Evolutionary conservation across 2,888 invertebrate species (phyloP), one percentile per base, ranked within the genome.

Genomic region (Pantelozetes paolii): DNA sequence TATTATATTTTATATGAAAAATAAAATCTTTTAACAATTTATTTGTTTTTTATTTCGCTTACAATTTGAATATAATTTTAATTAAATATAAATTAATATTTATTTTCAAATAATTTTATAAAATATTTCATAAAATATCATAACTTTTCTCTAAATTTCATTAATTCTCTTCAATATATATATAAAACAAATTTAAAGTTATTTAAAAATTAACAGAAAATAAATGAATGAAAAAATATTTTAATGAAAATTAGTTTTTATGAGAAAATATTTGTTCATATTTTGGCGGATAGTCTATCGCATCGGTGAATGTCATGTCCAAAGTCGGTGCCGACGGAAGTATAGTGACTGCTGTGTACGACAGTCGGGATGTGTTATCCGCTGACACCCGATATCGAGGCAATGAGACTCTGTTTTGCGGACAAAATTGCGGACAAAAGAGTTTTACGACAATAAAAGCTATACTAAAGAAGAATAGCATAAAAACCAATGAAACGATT

Each of bases 361-460:
- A 36, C 5, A 64, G 64, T 36, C 64, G 18, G 20, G 64, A 64
- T 64, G 64, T 64, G 23, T 64, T 64, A n/a, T 64, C 64, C 1
- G 32, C 13, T 2, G 64, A 11, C 36, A 64, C 32, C 23, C 64
- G 64, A 64, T 64, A 64, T 36, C 64, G 8, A 1, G 64, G 64
- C 2, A 64, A 18, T 3, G 59, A 28, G 15, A 59, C 28, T 30
- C 64, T 32, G n/a, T 64, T 64, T 20, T 36, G 9, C 2, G 40
- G 36, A 64, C 18, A 64, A 64, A 64, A 36, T 64, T 64, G 64
- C 2, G 64, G 64, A 64, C 64, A 64, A 36, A 64, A 64, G 11
- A 64, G 40, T 36, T n/a, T 32, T 1, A 64, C 3, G 9, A 64
- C 13, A 8, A 64, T 18, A 8, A 36, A 64, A 36, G 36, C 64